Percentiles rank a stretch among this genome's conserved stretches.
Evolutionary conservation across 2,113 vertebrate species (phyloP).

Genomic region (Pleuronectes platessa): DNA sequence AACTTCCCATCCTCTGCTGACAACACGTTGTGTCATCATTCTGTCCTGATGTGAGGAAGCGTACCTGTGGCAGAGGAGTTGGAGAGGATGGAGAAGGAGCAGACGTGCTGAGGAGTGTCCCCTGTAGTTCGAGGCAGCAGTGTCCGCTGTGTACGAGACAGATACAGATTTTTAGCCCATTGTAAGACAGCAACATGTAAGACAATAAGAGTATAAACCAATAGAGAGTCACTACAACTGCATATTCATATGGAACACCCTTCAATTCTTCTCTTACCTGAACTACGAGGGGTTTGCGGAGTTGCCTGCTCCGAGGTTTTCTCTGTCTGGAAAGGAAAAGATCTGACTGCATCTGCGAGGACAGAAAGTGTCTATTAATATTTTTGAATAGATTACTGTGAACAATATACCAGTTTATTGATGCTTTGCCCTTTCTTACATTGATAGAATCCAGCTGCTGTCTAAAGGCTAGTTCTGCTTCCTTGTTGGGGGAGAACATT

Average conservation of each 20-base stretch:
- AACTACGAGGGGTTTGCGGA: conserved; percentile 94
- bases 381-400: not conserved
- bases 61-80: conserved; percentile 94
- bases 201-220: not conserved
- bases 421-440: conserved; percentile 81
- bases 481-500: conserved; percentile 94
- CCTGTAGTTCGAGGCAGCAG: conserved; percentile 94
- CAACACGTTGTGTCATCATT: not conserved
- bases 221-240: not conserved
- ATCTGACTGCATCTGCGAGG: conserved; percentile 87
- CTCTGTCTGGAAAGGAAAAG: conserved; percentile 92
- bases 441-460: conserved; percentile 96
- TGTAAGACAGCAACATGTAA: not conserved
- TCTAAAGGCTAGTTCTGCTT: conserved; percentile 90
- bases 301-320: conserved; percentile 90
- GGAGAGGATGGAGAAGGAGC: conserved; percentile 96
- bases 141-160: conserved; percentile 84
- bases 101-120: conserved; percentile 93
- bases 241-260: not conserved
- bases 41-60: not conserved
- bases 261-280: conserved; percentile 85
- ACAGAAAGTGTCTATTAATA: not conserved
- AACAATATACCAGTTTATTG: not conserved
- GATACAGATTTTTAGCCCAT: not conserved
- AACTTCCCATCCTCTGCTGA: too few relatives aligned